These are phyloP conservation scores for Pseudorasbora parva DNA, from an alignment of 2,113 vertebrate species.

Conservation along the genomic window DNA sequence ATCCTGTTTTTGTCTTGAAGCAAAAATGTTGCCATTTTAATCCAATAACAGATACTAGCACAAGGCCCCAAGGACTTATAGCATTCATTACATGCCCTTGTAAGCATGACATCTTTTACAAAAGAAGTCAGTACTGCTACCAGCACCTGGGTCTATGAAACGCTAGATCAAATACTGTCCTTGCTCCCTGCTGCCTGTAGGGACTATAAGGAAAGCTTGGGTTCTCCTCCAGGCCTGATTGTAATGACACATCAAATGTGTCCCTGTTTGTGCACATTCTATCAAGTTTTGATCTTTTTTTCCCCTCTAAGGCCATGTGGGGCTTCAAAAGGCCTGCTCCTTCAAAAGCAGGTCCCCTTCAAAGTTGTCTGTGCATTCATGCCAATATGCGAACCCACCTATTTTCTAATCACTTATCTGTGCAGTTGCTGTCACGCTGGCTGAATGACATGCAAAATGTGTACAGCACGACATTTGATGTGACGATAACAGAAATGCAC, in stretches of 20 bases:
- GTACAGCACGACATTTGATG: not conserved
- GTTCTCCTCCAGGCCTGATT: slow-evolving; percentile 43
- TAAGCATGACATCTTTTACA: not conserved
- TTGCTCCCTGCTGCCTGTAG: slow-evolving; percentile 26
- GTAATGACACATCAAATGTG: slow-evolving; percentile 57
- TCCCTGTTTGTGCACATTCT: slow-evolving; percentile 53
- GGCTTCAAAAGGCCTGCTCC: slow-evolving; percentile 49
- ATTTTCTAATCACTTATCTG: not conserved
- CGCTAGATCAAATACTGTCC: slow-evolving; percentile 42
- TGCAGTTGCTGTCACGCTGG: not conserved
- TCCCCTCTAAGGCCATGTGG: slow-evolving; percentile 23
- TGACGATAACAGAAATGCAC: not conserved
- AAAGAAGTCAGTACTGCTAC: slow-evolving; percentile 1
- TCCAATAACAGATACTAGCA: not conserved
- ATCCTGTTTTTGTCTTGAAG: not conserved
- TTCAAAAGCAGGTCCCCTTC: slow-evolving; percentile 57
- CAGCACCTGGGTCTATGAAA: slow-evolving; percentile 24
- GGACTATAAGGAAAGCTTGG: slow-evolving; percentile 32
- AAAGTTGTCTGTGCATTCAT: slow-evolving; percentile 49
- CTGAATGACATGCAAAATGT: not conserved
- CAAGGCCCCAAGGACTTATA: slow-evolving; percentile 11
- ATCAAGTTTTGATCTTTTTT: slow-evolving; percentile 55
- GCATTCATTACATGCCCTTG: slow-evolving; percentile 5
- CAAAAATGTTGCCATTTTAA: slow-evolving; percentile 8
- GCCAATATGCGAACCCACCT: slow-evolving; percentile 19